Conservation (phyloP, 2,888 invertebrate species). For the Drosophila silvestris region DNA sequence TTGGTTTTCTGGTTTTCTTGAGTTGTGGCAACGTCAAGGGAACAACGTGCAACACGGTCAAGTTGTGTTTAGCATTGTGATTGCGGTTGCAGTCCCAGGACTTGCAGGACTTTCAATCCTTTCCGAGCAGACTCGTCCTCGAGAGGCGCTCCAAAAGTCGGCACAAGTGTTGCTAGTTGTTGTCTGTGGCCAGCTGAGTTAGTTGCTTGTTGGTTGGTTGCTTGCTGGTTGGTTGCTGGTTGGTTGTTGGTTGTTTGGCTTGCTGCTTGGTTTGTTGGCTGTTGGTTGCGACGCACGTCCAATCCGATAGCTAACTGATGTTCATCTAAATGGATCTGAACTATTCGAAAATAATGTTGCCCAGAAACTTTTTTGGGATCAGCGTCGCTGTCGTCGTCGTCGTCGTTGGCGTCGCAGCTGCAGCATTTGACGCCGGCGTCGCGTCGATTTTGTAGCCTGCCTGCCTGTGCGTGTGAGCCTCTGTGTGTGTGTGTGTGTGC, state of each 20-base stretch:
- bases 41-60: slow-evolving; percentile 11
- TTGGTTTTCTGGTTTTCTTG: neutral
- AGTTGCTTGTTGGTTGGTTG: slow-evolving; percentile 12
- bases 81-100: slow-evolving; percentile 12
- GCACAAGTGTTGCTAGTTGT: slow-evolving; percentile 20
- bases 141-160: neutral
- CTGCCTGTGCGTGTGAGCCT: slow-evolving; percentile 18
- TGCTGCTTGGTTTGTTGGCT: slow-evolving; percentile 35
- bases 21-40: slow-evolving; percentile 14
- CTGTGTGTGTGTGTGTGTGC: slow-evolving; percentile 23
- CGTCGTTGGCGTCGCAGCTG: slow-evolving; percentile 41
- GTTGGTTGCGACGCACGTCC: slow-evolving; percentile 80
- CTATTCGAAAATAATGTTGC: slow-evolving; percentile 85
- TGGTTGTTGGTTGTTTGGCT: slow-evolving; percentile 24
- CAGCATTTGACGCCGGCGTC: slow-evolving; percentile 60
- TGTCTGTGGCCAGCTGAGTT: slow-evolving; percentile 19
- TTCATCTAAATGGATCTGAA: slow-evolving; percentile 85
- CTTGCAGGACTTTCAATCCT: slow-evolving; percentile 15
- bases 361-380: slow-evolving; percentile 84
- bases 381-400: slow-evolving; percentile 35
- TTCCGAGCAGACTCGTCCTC: slow-evolving; percentile 10
- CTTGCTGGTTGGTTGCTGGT: slow-evolving; percentile 7
- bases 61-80: slow-evolving; percentile 14
- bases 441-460: slow-evolving; percentile 37
- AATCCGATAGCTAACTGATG: slow-evolving; percentile 85